A percentile compares a stretch with the other conserved stretches of the same genome.
Evolutionary conservation across 1,140 invertebrate genomes (phyloP).

Genomic region (Paralvinella palmiformis): DNA sequence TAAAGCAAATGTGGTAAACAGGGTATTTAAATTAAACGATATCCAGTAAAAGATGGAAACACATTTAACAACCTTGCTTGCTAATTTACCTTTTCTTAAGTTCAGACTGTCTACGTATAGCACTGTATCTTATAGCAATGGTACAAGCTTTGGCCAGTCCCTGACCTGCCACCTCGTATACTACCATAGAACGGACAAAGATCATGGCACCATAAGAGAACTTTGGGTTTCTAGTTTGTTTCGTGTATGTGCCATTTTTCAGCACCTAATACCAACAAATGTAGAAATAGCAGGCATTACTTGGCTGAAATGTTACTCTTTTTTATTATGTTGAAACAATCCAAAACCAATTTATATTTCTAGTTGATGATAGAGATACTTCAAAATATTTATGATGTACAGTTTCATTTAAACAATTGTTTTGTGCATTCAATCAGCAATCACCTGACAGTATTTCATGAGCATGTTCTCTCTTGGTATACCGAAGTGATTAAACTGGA

Average conservation of each 20-base stretch:
- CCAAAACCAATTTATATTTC: too few species aligned
- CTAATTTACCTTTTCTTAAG: conserved; percentile 33
- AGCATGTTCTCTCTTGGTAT: conserved; percentile 84
- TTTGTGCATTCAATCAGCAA: too few species aligned
- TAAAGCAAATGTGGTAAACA: too few species aligned
- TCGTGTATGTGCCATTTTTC: conserved; percentile 82
- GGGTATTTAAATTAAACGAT: too few species aligned
- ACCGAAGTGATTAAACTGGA: conserved; percentile 75
- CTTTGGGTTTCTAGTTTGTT: conserved; percentile 71
- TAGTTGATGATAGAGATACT: too few species aligned
- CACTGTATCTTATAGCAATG: conserved; percentile 76
- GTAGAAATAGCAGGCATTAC: too few species aligned
- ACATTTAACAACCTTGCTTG: too few species aligned
- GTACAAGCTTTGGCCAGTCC: conserved; percentile 71
- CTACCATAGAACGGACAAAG: conserved; percentile 76
- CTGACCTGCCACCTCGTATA: conserved; percentile 18
- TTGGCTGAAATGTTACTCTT: too few species aligned
- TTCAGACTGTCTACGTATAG: conserved; percentile 74
- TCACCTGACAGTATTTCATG: conserved; percentile 88
- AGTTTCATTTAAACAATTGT: too few species aligned
- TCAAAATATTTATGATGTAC: too few species aligned
- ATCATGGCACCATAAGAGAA: conserved; percentile 92
- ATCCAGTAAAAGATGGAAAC: too few species aligned
- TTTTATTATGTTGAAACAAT: too few species aligned
- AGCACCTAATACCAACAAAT: conserved; percentile 39